Evolutionary conservation across 2,797 vertebrate species (phyloP).

Genomic region (Antennarius maculatus): DNA sequence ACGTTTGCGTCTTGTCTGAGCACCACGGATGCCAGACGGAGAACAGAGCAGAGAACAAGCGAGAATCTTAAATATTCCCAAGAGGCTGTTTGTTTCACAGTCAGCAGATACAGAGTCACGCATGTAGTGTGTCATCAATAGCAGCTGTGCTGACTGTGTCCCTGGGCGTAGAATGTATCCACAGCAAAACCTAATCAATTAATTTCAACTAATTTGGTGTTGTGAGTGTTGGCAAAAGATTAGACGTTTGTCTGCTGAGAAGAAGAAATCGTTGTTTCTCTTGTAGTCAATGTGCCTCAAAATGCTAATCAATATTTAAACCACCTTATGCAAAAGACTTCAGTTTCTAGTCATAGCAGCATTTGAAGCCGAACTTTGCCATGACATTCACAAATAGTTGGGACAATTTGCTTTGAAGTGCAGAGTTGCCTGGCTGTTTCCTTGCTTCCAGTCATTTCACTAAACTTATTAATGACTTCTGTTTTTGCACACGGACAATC

Average conservation of each 20-base stretch:
- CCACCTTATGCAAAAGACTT: not conserved
- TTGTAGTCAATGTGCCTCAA: not conserved
- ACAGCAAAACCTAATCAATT: constrained; percentile 29
- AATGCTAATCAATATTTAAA: constrained; percentile 13
- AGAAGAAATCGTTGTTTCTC: constrained; percentile 1
- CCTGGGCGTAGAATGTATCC: not conserved
- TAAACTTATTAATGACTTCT: not conserved
- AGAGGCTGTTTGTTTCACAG: constrained; percentile 57
- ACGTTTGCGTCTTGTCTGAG: constrained; percentile 34
- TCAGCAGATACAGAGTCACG: constrained; percentile 57
- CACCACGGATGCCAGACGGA: constrained; percentile 49
- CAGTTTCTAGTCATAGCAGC: too few species aligned
- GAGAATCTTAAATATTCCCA: constrained; percentile 66
- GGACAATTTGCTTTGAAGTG: too few species aligned
- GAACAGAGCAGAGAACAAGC: constrained; percentile 34
- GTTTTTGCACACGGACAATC: too few species aligned
- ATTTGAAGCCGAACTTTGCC: too few species aligned
- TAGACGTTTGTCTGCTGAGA: not conserved
- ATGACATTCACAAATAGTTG: too few species aligned
- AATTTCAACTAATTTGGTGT: not conserved
- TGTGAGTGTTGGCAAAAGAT: not conserved
- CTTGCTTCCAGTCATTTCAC: not conserved
- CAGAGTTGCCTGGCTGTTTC: too few species aligned
- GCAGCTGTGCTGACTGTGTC: constrained; percentile 27
- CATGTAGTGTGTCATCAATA: constrained; percentile 44